Percentiles rank a stretch among this genome's conserved stretches.
phyloP scores from a whole-genome alignment of 2,797 vertebrate species.

The Microhierax caerulescens region DNA sequence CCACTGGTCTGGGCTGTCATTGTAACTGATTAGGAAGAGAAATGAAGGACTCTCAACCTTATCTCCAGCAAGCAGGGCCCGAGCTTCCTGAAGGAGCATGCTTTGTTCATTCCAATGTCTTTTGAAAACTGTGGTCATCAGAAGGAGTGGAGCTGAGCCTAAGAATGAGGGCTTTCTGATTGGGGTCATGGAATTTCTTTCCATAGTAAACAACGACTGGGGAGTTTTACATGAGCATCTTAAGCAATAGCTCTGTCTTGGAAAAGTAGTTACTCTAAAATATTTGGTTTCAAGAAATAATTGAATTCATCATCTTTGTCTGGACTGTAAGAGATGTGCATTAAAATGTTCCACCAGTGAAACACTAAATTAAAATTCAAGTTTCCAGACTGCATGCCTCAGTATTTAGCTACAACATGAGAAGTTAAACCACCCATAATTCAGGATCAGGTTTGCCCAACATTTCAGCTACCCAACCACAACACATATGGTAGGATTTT shows the following conservation, averaged over 20 bases:
- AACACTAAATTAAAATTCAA: background rate
- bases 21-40: background rate
- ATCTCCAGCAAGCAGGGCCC: background rate
- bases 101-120: background rate
- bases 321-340: background rate
- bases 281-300: background rate
- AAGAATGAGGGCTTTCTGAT: background rate
- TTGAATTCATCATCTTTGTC: background rate
- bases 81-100: background rate
- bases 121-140: background rate
- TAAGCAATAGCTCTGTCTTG: background rate
- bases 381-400: background rate
- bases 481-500: slow-evolving; percentile 34
- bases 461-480: background rate
- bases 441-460: slow-evolving; percentile 10
- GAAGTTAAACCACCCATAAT: slow-evolving; percentile 2
- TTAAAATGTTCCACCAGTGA: background rate
- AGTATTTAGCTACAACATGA: slow-evolving; percentile 13
- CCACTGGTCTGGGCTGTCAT: background rate
- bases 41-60: background rate
- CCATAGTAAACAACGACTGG: background rate
- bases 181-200: background rate
- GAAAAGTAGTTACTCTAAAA: background rate
- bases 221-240: background rate
- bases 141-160: background rate